A percentile compares a stretch with the other conserved stretches of the same genome.
These are phyloP conservation scores for Labroides dimidiatus DNA, from an alignment of 2,797 vertebrate species.

Conservation along the genomic window DNA sequence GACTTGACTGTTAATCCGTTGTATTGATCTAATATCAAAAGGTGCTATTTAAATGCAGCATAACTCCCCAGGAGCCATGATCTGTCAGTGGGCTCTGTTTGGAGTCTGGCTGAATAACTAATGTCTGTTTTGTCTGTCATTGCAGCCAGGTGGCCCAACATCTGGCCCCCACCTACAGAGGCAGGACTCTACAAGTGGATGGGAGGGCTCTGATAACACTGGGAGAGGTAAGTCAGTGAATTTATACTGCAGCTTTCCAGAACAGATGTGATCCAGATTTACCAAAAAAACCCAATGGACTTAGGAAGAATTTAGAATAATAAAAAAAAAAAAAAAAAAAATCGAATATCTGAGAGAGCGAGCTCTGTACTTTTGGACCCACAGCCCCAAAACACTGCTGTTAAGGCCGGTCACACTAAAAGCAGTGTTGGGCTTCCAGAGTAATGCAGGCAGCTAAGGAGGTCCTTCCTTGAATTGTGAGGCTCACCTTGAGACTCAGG, in stretches of 20 bases:
- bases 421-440: constrained; percentile 40
- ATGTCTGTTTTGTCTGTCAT: constrained; percentile 68
- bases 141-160: constrained; percentile 85
- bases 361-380: too few relatives aligned
- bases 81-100: constrained; percentile 76
- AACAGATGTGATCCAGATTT: too few relatives aligned
- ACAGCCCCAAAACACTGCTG: too few relatives aligned
- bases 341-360: too few relatives aligned
- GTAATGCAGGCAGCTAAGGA: constrained; percentile 20
- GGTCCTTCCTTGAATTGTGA: constrained; percentile 48
- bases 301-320: too few relatives aligned
- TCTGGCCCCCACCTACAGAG: constrained; percentile 86
- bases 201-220: constrained; percentile 82
- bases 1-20: constrained; percentile 86
- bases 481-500: neutral
- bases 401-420: constrained; percentile 20
- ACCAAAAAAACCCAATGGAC: too few relatives aligned
- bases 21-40: constrained; percentile 85
- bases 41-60: constrained; percentile 85
- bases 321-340: too few relatives aligned
- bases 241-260: neutral
- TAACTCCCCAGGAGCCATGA: constrained; percentile 71
- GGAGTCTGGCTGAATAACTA: constrained; percentile 77
- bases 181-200: constrained; percentile 84
- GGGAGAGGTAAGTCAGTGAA: constrained; percentile 69